Evolutionary conservation across 2,888 invertebrate species (phyloP).

Genomic region (Orchesellides sinensis): DNA sequence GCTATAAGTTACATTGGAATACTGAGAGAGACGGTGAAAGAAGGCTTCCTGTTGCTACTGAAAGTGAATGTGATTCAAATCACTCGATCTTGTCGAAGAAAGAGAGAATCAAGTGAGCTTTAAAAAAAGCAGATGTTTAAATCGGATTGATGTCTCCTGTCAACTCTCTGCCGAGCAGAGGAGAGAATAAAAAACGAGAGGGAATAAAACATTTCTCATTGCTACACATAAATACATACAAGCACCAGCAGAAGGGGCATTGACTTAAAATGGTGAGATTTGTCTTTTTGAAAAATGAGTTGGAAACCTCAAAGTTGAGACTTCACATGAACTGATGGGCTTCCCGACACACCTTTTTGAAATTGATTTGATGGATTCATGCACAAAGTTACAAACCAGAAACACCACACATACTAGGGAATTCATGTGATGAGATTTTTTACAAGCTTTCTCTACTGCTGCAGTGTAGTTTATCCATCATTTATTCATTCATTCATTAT

Average conservation of each 20-base stretch:
- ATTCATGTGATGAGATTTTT: not conserved
- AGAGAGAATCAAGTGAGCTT: not conserved
- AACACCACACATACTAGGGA: not conserved
- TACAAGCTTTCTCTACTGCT: too few species aligned
- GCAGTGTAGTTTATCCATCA: too few species aligned
- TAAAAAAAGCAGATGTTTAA: conserved; percentile 57
- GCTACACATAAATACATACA: too few species aligned
- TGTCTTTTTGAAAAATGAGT: conserved; percentile 59
- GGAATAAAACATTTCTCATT: not conserved
- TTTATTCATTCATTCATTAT: too few species aligned
- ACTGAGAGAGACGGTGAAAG: not conserved
- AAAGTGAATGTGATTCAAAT: conserved; percentile 62
- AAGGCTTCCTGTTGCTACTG: conserved; percentile 55
- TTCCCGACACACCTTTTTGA: conserved; percentile 54
- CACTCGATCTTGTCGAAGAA: conserved; percentile 23
- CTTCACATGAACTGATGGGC: conserved; percentile 47
- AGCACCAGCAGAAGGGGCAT: not conserved
- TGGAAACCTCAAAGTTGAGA: conserved; percentile 55
- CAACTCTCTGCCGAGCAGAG: conserved; percentile 22
- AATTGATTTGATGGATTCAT: conserved; percentile 47
- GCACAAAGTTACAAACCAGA: not conserved
- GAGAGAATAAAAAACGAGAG: not conserved
- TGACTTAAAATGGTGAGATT: conserved; percentile 31
- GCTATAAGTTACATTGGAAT: not conserved
- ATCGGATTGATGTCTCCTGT: conserved; percentile 65